phyloP scores from a whole-genome alignment of 2,113 vertebrate genomes.

The Neogale vison region DNA sequence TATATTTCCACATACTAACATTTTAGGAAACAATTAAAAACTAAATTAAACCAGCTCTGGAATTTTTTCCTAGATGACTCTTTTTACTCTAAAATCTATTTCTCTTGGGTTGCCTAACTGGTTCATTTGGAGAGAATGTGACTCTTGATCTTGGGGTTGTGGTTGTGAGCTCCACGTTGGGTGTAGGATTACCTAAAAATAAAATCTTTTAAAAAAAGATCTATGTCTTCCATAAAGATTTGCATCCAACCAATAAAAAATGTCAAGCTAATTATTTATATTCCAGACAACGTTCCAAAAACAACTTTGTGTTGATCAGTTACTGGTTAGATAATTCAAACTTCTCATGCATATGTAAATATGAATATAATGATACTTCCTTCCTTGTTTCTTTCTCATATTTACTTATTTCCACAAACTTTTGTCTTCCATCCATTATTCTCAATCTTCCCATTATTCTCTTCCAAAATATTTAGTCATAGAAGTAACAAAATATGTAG shows the following conservation, averaged over 20 bases:
- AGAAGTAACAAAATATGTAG: not conserved
- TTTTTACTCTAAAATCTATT: not conserved
- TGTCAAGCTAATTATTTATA: not conserved
- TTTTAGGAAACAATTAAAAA: not conserved
- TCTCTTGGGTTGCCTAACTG: not conserved
- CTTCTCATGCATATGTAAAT: not conserved
- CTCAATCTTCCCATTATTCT: conserved; percentile 19
- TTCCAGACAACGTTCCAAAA: not conserved
- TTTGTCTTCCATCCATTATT: not conserved
- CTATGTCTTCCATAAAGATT: not conserved
- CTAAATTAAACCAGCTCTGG: not conserved
- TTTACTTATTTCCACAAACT: not conserved
- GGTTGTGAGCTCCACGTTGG: not conserved
- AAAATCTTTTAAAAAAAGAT: not conserved
- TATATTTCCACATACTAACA: not conserved
- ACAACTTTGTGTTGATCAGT: not conserved
- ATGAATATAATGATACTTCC: not conserved
- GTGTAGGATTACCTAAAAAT: not conserved
- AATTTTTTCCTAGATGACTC: conserved; percentile 14
- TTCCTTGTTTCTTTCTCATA: not conserved
- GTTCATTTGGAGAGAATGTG: not conserved
- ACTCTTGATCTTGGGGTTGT: not conserved
- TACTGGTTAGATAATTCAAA: not conserved
- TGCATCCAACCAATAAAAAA: not conserved
- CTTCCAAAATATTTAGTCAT: not conserved